Evolutionary conservation across 2,888 invertebrate species (phyloP).

Genomic region (Acronicta alni): DNA sequence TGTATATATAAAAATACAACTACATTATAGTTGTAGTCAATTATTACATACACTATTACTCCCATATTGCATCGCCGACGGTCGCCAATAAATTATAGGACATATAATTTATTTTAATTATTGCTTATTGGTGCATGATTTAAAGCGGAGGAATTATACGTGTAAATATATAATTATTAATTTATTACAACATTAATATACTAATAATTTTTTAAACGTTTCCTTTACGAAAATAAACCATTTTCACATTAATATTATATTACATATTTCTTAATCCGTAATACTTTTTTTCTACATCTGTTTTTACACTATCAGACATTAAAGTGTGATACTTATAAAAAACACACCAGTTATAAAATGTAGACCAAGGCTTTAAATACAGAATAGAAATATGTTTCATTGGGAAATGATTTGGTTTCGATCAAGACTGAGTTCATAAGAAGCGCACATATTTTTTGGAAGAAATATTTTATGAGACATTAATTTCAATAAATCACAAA

Average conservation of each 20-base stretch:
- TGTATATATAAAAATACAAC: background rate
- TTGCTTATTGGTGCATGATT: constrained; percentile 3
- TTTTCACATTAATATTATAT: constrained; percentile 15
- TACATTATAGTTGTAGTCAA: background rate
- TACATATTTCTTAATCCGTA: constrained; percentile 14
- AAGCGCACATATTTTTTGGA: background rate
- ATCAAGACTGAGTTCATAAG: constrained; percentile 18
- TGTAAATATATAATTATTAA: background rate
- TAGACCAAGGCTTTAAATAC: constrained; percentile 15
- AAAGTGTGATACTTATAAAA: constrained; percentile 28
- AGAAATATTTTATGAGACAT: constrained; percentile 8
- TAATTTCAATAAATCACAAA: constrained; percentile 38
- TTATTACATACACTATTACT: constrained; percentile 4
- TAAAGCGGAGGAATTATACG: constrained; percentile 2
- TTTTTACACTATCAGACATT: constrained; percentile 18
- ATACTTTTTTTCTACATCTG: constrained; percentile 13
- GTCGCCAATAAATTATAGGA: background rate
- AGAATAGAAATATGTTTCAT: constrained; percentile 17
- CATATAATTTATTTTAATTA: background rate
- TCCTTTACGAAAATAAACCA: constrained; percentile 24
- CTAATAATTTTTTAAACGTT: constrained; percentile 10
- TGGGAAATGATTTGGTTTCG: constrained; percentile 25
- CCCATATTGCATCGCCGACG: background rate
- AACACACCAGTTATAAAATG: constrained; percentile 19
- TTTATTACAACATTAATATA: constrained; percentile 6